Evolutionary conservation across 2,888 invertebrate genomes (phyloP), one percentile per base, ranked within the genome.

Genomic region (Perizoma affinitatum): DNA sequence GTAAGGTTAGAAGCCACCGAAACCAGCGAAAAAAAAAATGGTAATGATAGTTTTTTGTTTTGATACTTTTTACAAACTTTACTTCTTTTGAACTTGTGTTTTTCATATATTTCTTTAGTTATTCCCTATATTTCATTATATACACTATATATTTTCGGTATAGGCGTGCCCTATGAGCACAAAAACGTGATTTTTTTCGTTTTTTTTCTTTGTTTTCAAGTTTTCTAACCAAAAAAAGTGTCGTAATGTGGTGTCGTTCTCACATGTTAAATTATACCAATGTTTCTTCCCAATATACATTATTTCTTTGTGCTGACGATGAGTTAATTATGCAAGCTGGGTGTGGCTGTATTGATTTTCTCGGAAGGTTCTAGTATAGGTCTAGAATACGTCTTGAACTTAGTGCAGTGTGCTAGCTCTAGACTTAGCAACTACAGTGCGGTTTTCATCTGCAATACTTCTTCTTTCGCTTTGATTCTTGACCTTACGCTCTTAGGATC

Each of bases 1-100:
- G 43, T 61, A 62, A 54, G 49, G 49, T 71, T 61, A 69, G 61
- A 56, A 66, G 70, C 71, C 72, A 74, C 60, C 67, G 69, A 68
- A 70, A 74, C 80, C 77, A 70, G 73, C 68, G 7, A 38, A 22
- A 71, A 80, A 90, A 92, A 69, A 92, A 92, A 93, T 92, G 92
- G 92, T 92, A 92, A 91, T 87, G 90, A 90, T 88, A 89, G 90
- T 92, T 93, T 92, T 93, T 93, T 93, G 92, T 93, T 92, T 93
- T 92, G 92, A 90, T 92, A 92, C 91, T 90, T 92, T 93, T 92
- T 87, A 87, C 83, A 77, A 88, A 89, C 84, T 88, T 86, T 80
- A 83, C 85, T 82, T 84, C 78, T 76, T 78, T 78, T 75, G 78
- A 79, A 81, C 79, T 80, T 78, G 75, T 80, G 79, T 83, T 85